Base-by-base conservation (phyloP, 1,140 invertebrate species). In the Drosophila miranda region DNA sequence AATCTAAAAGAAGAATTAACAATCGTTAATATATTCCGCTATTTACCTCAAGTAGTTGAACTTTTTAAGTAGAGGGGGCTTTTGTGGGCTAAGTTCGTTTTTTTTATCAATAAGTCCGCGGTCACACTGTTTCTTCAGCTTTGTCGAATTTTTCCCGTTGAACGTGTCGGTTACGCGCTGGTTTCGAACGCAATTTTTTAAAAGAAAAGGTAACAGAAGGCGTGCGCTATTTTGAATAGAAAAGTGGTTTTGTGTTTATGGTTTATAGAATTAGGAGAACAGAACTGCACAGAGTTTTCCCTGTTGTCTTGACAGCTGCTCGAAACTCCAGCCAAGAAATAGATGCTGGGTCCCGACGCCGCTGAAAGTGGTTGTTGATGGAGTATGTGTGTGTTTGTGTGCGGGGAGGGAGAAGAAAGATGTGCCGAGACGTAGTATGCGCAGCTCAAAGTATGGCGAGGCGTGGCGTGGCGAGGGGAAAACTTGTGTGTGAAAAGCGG, bases 201-300 rank as follows among this genome's bases (percentile, higher is more conserved):
- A 62, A 58, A 53, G 19, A 51, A 69, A 69, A 73, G 70, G 70
- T 73, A 73, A 62, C 46, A 61, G 50, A 8, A 56, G 38, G n/a
- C 23, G 50, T 43, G 38, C 43, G 23, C 3, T 14, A 30, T 38
- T 72, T 54, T 13, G 11, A 38, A 38, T 38, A 13, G 19, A 38
- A 38, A 38, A 13, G 34, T 38, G 11, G 34, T 38, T 11, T 38
- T 13, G 11, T 38, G 34, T 38, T 38, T 1, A 38, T 5, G 11
- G 34, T 38, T 38, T 4, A 38, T 38, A 13, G 34, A 11, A 11
- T 38, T 38, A 13, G 11, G 11, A 13, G 5, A 38, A 38, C 4
- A 38, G 11, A 38, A 38, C 13, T 38, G 34, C 34, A 38, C 5
- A 38, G 11, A 38, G 11, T 38, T 38, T 38, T 13, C 34, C 0